Base-by-base conservation (phyloP, 2,797 vertebrate genomes). In the Malacoraja senta region DNA sequence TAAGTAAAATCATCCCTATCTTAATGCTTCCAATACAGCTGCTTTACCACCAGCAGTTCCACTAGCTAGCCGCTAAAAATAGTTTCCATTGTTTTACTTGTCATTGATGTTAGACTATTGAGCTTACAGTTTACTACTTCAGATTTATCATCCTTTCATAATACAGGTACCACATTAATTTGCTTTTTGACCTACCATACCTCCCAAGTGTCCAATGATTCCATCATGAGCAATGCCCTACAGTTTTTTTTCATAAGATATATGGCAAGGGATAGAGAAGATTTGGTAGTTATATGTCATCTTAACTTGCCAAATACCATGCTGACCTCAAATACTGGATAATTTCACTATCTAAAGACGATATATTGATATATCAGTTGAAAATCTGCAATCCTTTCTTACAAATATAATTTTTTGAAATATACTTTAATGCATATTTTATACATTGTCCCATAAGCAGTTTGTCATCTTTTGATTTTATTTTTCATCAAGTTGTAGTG, bases 31-130 rank as follows among this genome's bases (percentile, higher is more conserved):
- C 77, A 79, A 35, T 35, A 4, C 3, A 35, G 7, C 35, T 78
- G 10, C n/a, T 32, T 3, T 35, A 13, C n/a, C 3, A 12, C 10
- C n/a, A 15, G 32, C 32, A 35, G 77, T 35, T 79, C 10, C 77
- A 35, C 77, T 32, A 79, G 77, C 35, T 7, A 35, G 77, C 1
- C 32, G 12, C n/a, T 79, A 79, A 79, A 35, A 79, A 13, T 79
- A 35, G 77, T 79, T 79, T 79, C 77, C 17, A 79, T 79, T 79
- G 24, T 79, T 79, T 79, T 35, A 79, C 32, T 79, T 79, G 77
- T 79, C 13, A 12, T 21, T 79, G 77, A 79, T 79, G n/a, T 79
- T 79, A 79, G 77, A 79, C 32, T 79, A 35, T 79, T 79, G n/a
- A 79, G 77, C 32, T 35, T 17, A 4, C 35, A 35, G n/a, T 79